A percentile compares a stretch with the other conserved stretches of the same genome.
Conservation (phyloP, 2,113 vertebrate species). For the Astur gentilis region DNA sequence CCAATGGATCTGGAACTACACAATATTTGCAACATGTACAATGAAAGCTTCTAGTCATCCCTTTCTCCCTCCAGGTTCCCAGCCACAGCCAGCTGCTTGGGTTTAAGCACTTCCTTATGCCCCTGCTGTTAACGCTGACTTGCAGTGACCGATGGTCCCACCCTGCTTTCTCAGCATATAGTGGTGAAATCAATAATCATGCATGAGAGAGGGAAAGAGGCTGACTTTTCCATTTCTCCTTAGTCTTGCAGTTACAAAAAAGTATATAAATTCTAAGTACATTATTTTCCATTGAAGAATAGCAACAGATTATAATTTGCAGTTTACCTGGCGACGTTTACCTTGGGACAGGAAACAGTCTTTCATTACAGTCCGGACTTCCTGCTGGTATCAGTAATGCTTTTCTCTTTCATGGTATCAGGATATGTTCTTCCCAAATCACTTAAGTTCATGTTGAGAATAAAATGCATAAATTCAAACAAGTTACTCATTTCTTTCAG, state of each 20-base stretch:
- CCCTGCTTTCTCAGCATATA: constrained; percentile 11
- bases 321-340: not conserved
- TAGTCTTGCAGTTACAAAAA: not conserved
- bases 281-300: not conserved
- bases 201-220: not conserved
- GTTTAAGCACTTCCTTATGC: constrained; percentile 21
- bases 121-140: not conserved
- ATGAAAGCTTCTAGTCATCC: not conserved
- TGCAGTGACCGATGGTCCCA: not conserved
- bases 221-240: not conserved
- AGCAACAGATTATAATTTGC: not conserved
- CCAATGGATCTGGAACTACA: not conserved
- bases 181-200: not conserved
- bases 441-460: not conserved
- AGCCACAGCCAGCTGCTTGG: not conserved
- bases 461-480: not conserved
- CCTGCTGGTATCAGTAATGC: not conserved
- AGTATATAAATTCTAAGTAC: not conserved
- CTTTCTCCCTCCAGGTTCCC: not conserved
- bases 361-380: not conserved
- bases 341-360: not conserved
- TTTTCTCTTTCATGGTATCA: not conserved
- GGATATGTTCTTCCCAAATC: not conserved
- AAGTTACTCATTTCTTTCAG: not conserved
- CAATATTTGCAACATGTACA: not conserved